Base-by-base conservation (phyloP, 2,797 vertebrate genomes). In the Karalla daura region DNA sequence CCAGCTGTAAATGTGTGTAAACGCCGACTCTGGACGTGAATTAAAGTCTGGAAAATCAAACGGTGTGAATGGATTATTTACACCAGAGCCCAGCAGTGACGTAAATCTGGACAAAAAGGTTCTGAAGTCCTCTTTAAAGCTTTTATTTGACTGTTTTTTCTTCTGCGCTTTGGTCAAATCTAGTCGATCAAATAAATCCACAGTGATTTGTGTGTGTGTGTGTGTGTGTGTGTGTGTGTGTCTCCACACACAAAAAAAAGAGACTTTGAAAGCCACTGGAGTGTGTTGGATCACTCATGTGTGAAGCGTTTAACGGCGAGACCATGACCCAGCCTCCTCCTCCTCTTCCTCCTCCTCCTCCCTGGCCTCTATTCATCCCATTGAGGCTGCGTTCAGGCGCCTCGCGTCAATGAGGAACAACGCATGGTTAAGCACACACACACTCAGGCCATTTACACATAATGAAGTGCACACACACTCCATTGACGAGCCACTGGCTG, bases 291-390 rank as follows among this genome's bases (percentile, higher is more conserved):
- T 33, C 33, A 18, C 1, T 45, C 12, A 43, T 46, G 58, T 45
- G 41, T 36, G 21, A 41, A 60, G 33, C 1, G 7, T 65, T 63
- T 23, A 55, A 30, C 44, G 45, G 51, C 24, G 40, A 18, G 44
- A 59, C 14, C 20, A 37, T 28, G 50, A 45, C 18, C 1, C 52
- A 44, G 50, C 32, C 52, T 36, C 20, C 51, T n/a, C 52, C 52
- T 56, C 32, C 52, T 36, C 20, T 59, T n/a, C 41, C 20, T 55
- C 67, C 50, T 44, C 51, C 43, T 51, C 67, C 50, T 44, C 51
- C 43, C 45, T 45, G 44, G 37, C 45, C 51, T 67, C 46, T 15
- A 51, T 68, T 56, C 52, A 68, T 45, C 17, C 39, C 13, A 39
- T 23, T 51, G 17, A 74, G 44, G 15, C 44, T 23, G 21, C 23